These are phyloP conservation scores for Ginglymostoma cirratum DNA, from an alignment of 2,113 vertebrate genomes.

Conservation along the genomic window DNA sequence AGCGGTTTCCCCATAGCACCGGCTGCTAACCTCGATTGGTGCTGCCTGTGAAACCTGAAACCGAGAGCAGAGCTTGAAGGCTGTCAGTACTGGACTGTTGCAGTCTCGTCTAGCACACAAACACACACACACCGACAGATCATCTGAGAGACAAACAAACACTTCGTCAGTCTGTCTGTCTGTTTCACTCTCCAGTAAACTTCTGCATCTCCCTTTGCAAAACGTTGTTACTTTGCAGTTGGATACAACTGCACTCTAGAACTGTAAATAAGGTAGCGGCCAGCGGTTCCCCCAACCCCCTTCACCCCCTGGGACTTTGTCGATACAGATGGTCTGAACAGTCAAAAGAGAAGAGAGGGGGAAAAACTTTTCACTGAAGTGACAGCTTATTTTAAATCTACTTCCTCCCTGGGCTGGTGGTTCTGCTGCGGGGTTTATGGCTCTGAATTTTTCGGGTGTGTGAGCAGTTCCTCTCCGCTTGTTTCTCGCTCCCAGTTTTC, in stretches of 20 bases:
- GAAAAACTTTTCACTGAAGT: background rate
- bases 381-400: constrained; percentile 37
- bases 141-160: background rate
- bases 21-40: background rate
- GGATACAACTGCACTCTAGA: fast-evolving
- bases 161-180: too few species aligned
- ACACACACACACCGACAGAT: background rate
- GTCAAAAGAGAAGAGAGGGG: background rate
- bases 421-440: constrained; percentile 34
- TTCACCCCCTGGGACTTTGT: background rate
- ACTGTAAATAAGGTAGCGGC: background rate
- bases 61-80: constrained; percentile 34
- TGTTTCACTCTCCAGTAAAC: background rate
- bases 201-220: background rate
- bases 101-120: constrained; percentile 28
- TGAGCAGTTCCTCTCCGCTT: background rate
- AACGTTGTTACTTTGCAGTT: background rate
- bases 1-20: background rate
- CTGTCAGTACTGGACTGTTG: constrained; percentile 40
- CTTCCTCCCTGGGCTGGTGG: constrained; percentile 34
- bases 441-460: background rate
- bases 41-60: constrained; percentile 48
- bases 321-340: fast-evolving
- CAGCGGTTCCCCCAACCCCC: background rate
- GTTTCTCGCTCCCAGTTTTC: background rate